These are phyloP conservation scores for Sepiola atlantica DNA, from an alignment of 2,888 invertebrate genomes.

Conservation along the genomic window DNA sequence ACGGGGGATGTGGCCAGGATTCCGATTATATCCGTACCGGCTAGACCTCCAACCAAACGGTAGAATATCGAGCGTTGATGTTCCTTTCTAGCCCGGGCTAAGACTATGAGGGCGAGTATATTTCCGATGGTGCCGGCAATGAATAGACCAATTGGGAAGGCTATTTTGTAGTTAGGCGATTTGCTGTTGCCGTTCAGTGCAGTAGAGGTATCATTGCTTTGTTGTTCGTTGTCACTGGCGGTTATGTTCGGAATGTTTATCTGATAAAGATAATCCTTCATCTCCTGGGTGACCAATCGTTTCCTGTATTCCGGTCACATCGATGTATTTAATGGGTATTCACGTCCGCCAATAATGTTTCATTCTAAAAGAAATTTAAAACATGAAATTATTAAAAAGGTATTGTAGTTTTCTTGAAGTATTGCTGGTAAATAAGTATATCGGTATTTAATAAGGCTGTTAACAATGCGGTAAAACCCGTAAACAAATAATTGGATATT, in stretches of 20 bases:
- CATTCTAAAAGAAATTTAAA: background rate
- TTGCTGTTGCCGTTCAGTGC: conserved; percentile 48
- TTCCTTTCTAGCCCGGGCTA: conserved; percentile 63
- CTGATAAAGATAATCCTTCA: background rate
- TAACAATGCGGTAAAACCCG: too few species aligned
- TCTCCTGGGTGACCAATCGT: background rate
- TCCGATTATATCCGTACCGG: conserved; percentile 71
- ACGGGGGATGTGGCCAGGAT: conserved; percentile 67
- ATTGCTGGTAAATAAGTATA: too few species aligned
- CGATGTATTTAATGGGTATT: background rate
- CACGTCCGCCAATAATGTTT: background rate
- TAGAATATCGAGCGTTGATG: conserved; percentile 71
- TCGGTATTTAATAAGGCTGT: too few species aligned
- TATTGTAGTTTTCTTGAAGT: too few species aligned
- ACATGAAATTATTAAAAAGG: background rate
- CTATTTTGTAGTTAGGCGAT: conserved; percentile 50
- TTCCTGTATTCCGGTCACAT: background rate
- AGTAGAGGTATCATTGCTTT: background rate
- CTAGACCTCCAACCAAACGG: conserved; percentile 70
- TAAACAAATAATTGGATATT: too few species aligned
- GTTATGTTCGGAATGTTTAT: background rate
- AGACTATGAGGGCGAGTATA: conserved; percentile 68
- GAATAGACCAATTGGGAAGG: conserved; percentile 61
- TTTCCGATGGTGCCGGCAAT: conserved; percentile 69
- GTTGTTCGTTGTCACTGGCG: conserved; percentile 37